Evolutionary conservation across 2,888 invertebrate species (phyloP), one percentile per base, ranked within the genome.

Genomic region (Alviniconcha strummeri): DNA sequence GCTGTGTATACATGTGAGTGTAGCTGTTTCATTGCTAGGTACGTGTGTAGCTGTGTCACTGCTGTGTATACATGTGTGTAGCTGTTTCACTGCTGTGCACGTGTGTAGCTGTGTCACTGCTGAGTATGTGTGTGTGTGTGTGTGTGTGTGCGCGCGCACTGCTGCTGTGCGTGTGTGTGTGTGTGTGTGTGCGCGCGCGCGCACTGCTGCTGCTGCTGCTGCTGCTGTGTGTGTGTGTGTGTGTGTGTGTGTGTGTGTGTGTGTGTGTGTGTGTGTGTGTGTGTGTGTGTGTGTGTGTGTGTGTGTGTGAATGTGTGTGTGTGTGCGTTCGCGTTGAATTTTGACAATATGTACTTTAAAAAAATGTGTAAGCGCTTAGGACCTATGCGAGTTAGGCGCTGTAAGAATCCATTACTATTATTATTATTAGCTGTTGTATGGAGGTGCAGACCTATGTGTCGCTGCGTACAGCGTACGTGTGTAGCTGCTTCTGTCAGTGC

Each of bases 221-320:
- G 36, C 36, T 36, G 36, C 36, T 36, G 1, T 36, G 36, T 17
- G 55, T 75, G n/a, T 75, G 52, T 78, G n/a, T 64, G 19, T 13
- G 64, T 9, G 11, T 64, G 60, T 78, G 78, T 78, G 78, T 64
- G 78, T 78, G 78, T 78, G 64, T 78, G 78, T 78, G 78, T 78
- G 78, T 78, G 78, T 78, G 78, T 78, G 77, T 57, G 77, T 60
- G 78, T 60, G 78, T 60, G 78, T 36, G n/a, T 4, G 36, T 36
- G n/a, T 75, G 52, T 78, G n/a, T 64, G 19, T 13, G 64, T 9
- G 11, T 64, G 60, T 78, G 78, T 78, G 78, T 64, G 78, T 78
- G 78, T 78, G 64, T 78, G 78, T 78, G 78, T 78, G 78, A 60
- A 60, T 78, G 78, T 78, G 77, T 57, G 77, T 60, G 78, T 60